Base-by-base conservation (phyloP, 2,113 vertebrate genomes). In the Halcyon senegalensis region DNA sequence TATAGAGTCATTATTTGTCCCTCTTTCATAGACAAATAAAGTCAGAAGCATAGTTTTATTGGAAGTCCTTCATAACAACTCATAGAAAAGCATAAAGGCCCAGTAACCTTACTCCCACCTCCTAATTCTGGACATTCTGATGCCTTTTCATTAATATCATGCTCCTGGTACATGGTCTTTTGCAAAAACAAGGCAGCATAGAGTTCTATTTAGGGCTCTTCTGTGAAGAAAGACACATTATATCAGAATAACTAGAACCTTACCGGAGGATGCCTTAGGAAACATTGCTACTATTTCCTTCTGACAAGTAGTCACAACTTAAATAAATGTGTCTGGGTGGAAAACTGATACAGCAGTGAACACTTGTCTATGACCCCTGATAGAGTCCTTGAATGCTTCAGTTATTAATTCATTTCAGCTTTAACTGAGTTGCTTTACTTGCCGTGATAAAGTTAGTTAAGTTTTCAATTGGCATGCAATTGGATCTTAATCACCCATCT, bases 361-460 rank as follows among this genome's bases (percentile, higher is more conserved):
- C 50, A 50, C 31, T 92, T 11, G 1, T 59, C 30, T 70, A 43
- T 88, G 90, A 79, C 53, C 73, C 41, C 53, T 75, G 84, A 87
- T 16, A 91, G 68, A 97, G 75, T 83, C 74, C 72, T 94, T 24
- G 28, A 62, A 97, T 93, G 91, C 72, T 94, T 93, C 66, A 44
- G 79, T 89, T 82, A 88, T 95, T 88, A 95, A 95, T 95, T 96
- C 63, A 97, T 94, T 96, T 96, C 87, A 82, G 79, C 70, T 94
- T 96, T 93, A 96, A 93, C 75, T 4, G 17, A 91, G 84, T 48
- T 87, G 82, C 67, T 75, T 63, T 68, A 64, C 83, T 78, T 83
- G 76, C 91, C 73, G 53, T 62, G 82, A 69, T 69, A 59, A 88
- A 92, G 53, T 70, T 91, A 94, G 70, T 94, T 76, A 78, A 80